Evolutionary conservation across 2,113 vertebrate genomes (phyloP).

Genomic region (Trichechus manatus): DNA sequence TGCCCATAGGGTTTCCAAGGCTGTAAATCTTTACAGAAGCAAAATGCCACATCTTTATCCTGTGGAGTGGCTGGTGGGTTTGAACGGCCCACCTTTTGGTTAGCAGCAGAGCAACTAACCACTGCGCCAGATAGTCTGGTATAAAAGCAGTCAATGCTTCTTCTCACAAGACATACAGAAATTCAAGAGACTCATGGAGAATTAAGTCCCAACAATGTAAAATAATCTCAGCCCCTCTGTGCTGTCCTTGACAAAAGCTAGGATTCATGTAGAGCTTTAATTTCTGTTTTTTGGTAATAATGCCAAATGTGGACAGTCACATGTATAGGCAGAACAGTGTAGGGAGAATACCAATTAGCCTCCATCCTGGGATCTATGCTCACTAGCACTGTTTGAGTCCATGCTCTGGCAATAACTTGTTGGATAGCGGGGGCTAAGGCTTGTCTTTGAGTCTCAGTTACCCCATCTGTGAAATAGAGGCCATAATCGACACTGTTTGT

Average conservation of each 20-base stretch:
- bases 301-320: neutral
- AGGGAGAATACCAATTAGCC: neutral
- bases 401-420: neutral
- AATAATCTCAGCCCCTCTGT: neutral
- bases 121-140: neutral
- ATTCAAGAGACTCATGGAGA: neutral
- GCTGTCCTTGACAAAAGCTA: neutral
- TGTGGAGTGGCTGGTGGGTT: neutral
- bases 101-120: neutral
- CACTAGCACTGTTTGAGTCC: neutral
- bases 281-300: neutral
- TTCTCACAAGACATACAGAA: neutral
- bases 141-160: neutral
- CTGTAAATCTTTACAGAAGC: neutral
- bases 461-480: neutral
- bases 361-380: neutral
- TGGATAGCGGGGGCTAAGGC: neutral
- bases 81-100: neutral
- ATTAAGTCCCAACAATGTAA: neutral
- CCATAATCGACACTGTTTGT: neutral
- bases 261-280: neutral
- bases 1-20: neutral
- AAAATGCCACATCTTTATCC: neutral
- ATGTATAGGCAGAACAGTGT: neutral
- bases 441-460: neutral